phyloP scores from a whole-genome alignment of 2,797 vertebrate species.

The Mastacembelus armatus region DNA sequence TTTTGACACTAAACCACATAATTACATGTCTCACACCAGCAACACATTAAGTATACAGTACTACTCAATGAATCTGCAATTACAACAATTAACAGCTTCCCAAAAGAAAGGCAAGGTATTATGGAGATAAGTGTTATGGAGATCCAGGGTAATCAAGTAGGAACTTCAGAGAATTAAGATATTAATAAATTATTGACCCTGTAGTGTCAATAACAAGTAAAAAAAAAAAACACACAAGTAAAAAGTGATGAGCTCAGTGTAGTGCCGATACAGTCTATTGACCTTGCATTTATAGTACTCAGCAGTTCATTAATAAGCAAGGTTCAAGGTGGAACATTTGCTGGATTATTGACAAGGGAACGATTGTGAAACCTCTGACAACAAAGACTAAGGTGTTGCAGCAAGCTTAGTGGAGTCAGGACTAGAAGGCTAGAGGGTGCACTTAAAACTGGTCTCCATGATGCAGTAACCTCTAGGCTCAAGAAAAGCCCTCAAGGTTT shows the following conservation, averaged over 20 bases:
- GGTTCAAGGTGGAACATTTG: slow-evolving; percentile 36
- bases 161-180: slow-evolving; percentile 16
- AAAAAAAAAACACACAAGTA: slow-evolving; percentile 44
- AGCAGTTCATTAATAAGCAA: slow-evolving; percentile 61
- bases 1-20: background rate
- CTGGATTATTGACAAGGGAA: slow-evolving; percentile 55
- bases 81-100: background rate
- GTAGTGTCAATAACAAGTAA: too few species aligned
- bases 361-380: slow-evolving; percentile 27
- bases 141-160: slow-evolving; percentile 34
- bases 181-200: slow-evolving; percentile 43
- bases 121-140: slow-evolving; percentile 24
- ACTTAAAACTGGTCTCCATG: slow-evolving; percentile 38
- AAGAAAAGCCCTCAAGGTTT: slow-evolving; percentile 42
- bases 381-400: slow-evolving; percentile 16
- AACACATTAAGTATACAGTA: background rate
- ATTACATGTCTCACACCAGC: background rate
- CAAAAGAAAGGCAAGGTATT: too few species aligned
- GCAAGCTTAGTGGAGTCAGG: background rate
- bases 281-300: slow-evolving; percentile 52
- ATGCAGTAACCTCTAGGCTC: slow-evolving; percentile 36
- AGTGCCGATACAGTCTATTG: slow-evolving; percentile 27
- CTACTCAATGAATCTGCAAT: background rate
- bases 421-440: slow-evolving; percentile 37
- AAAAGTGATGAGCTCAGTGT: slow-evolving; percentile 51